Conservation (phyloP, 2,797 vertebrate genomes). For the Rachycentron canadum region DNA sequence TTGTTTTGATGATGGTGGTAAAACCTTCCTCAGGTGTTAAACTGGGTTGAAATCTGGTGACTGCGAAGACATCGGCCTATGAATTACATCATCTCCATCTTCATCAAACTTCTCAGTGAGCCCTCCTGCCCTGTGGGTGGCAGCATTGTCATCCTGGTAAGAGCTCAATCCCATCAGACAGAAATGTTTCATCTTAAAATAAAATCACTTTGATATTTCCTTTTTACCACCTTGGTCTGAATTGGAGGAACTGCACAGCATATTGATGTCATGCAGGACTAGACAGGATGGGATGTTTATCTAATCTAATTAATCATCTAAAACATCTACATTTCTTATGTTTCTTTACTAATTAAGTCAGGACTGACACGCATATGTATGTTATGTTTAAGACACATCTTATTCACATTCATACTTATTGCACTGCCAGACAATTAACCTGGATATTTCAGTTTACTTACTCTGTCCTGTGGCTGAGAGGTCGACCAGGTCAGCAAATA, state of each 20-base stretch:
- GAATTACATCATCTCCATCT: not conserved
- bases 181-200: not conserved
- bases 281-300: too few species aligned
- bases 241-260: not conserved
- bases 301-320: too few species aligned
- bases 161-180: not conserved
- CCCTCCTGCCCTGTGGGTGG: conserved; percentile 2
- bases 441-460: not conserved
- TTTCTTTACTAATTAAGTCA: too few species aligned
- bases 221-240: not conserved
- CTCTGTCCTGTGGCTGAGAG: not conserved
- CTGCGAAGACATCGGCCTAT: not conserved
- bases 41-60: not conserved
- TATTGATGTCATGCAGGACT: not conserved
- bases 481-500: not conserved
- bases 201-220: not conserved
- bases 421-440: not conserved
- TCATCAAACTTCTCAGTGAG: not conserved
- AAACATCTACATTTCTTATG: not conserved
- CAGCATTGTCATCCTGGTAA: not conserved
- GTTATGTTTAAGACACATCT: not conserved
- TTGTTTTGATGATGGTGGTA: not conserved
- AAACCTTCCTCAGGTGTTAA: not conserved
- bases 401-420: not conserved
- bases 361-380: not conserved